These are phyloP conservation scores for Sarcophilus harrisii DNA, from an alignment of 2,797 vertebrate genomes.

Conservation along the genomic window DNA sequence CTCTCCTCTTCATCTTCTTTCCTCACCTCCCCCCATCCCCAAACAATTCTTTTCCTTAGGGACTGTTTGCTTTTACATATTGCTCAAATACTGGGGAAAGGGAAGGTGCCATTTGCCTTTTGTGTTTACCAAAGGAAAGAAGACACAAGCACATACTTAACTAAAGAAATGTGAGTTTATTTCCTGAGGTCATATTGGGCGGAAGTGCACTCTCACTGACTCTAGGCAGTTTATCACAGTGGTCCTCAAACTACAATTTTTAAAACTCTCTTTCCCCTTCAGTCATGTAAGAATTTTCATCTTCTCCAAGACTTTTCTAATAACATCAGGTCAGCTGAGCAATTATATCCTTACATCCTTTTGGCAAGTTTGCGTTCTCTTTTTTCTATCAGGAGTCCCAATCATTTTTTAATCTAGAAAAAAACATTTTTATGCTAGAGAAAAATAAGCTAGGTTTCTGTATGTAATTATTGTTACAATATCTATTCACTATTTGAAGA, in stretches of 20 bases:
- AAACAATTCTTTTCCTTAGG: no score
- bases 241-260: background rate
- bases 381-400: background rate
- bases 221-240: background rate
- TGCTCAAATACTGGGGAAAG: no score
- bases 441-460: background rate
- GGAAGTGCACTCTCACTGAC: background rate
- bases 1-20: no score
- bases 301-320: background rate
- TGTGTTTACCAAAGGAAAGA: background rate
- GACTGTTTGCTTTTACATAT: no score
- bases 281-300: background rate
- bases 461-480: slow-evolving; percentile 25
- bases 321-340: background rate
- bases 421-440: background rate
- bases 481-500: background rate
- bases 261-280: background rate
- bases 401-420: background rate
- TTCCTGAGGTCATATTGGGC: background rate
- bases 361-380: background rate
- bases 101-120: background rate
- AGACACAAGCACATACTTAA: background rate
- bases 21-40: no score
- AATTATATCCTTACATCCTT: background rate
- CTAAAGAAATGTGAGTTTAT: background rate